Evolutionary conservation across 2,797 vertebrate species (phyloP).

Genomic region (Peromyscus aztecus): DNA sequence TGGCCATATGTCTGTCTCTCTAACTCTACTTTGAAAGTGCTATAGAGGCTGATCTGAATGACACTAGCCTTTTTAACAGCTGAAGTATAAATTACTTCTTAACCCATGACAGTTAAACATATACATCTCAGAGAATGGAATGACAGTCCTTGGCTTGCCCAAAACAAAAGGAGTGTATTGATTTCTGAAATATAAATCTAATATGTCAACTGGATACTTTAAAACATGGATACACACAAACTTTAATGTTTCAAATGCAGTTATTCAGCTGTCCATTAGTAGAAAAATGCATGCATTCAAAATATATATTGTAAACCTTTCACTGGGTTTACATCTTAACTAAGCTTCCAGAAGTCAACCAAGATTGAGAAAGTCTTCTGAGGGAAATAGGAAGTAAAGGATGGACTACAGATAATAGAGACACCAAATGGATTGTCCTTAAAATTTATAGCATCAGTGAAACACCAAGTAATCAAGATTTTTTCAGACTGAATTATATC

Average conservation of each 20-base stretch:
- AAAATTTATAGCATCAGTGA: conserved; percentile 42
- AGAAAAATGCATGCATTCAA: conserved; percentile 48
- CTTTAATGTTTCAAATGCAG: conserved; percentile 15
- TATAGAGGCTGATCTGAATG: conserved; percentile 35
- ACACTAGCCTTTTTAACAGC: conserved; percentile 49
- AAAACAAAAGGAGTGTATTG: conserved; percentile 48
- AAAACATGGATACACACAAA: conserved; percentile 41
- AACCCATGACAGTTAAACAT: conserved; percentile 46
- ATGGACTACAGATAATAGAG: conserved; percentile 24
- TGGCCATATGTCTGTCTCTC: background rate
- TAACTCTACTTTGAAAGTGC: conserved; percentile 47
- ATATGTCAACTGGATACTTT: conserved; percentile 30
- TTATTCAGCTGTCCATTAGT: conserved; percentile 48
- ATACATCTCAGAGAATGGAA: conserved; percentile 47
- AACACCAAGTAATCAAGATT: conserved; percentile 22
- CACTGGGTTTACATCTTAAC: conserved; percentile 4
- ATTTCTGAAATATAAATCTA: conserved; percentile 49
- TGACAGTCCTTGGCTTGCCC: conserved; percentile 24
- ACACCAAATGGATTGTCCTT: background rate
- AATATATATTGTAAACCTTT: conserved; percentile 38
- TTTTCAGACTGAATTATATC: conserved; percentile 29
- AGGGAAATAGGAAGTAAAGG: conserved; percentile 23
- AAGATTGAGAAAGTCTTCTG: conserved; percentile 45
- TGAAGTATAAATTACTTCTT: background rate
- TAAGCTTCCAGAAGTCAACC: conserved; percentile 23